These are phyloP conservation scores for Philopedon plagiatum DNA, from an alignment of 2,888 invertebrate genomes.

Conservation along the genomic window DNA sequence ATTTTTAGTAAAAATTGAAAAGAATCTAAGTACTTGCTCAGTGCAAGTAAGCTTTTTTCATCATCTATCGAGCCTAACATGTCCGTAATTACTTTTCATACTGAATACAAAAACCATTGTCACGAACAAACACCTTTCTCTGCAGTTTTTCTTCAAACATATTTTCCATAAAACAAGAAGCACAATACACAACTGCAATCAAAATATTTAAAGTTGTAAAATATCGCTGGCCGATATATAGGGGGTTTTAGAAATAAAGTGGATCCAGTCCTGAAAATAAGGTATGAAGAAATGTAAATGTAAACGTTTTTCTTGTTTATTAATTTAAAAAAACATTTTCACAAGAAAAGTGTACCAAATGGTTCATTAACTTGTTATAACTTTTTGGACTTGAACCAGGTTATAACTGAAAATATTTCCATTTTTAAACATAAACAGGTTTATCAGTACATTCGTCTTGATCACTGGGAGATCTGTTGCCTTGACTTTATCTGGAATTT, in stretches of 20 bases:
- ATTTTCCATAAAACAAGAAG: no score
- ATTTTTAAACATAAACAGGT: constrained; percentile 2
- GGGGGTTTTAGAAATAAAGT: constrained; percentile 11
- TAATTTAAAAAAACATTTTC: constrained; percentile 7
- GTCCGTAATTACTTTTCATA: no score
- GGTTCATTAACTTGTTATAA: neutral
- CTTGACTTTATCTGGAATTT: constrained; percentile 4
- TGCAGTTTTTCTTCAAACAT: no score
- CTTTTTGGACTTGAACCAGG: neutral
- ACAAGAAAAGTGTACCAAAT: neutral
- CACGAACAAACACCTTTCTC: no score
- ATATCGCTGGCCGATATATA: no score
- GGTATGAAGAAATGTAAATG: neutral
- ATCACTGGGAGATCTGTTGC: constrained; percentile 7
- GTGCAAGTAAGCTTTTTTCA: no score
- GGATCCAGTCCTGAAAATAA: constrained; percentile 21
- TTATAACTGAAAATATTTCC: neutral
- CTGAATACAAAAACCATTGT: no score
- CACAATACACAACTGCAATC: no score
- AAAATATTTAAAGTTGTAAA: no score
- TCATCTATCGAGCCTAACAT: no score
- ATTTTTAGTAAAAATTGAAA: no score
- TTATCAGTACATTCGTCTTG: neutral
- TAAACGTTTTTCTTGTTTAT: constrained; percentile 9
- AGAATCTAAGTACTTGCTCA: no score